These are phyloP conservation scores for Hirudinaria manillensis DNA, from an alignment of 2,888 invertebrate genomes.

Conservation along the genomic window DNA sequence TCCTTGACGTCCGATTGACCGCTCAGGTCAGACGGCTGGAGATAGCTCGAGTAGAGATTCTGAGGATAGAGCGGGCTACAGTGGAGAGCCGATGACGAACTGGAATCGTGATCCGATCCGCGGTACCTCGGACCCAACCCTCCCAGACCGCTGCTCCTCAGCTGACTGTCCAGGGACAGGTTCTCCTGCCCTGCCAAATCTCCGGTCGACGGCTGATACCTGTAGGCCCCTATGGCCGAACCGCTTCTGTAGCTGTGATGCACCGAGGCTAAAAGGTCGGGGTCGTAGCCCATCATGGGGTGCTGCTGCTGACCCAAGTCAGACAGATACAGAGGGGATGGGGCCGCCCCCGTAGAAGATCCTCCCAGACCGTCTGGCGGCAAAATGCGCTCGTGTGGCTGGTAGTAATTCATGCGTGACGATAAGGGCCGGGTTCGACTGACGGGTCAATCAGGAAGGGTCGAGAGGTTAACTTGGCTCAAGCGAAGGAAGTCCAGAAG, in stretches of 20 bases:
- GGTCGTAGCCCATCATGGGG: slow-evolving; percentile 26
- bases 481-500: too few relatives aligned
- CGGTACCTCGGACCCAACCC: neutral
- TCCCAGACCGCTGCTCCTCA: neutral
- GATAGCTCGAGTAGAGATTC: slow-evolving; percentile 14
- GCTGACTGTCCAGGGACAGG: slow-evolving; percentile 3
- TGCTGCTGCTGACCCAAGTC: slow-evolving; percentile 28
- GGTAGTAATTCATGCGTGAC: slow-evolving; percentile 29
- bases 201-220: neutral
- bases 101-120: neutral
- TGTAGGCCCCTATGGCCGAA: neutral
- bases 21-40: slow-evolving; percentile 14
- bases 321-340: slow-evolving; percentile 12
- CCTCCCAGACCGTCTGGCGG: neutral
- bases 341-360: neutral
- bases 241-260: slow-evolving; percentile 24
- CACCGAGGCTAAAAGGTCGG: slow-evolving; percentile 21
- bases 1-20: slow-evolving; percentile 13
- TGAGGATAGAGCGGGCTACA: slow-evolving; percentile 3
- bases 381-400: slow-evolving; percentile 12
- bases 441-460: neutral
- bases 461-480: too few relatives aligned
- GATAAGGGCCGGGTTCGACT: neutral
- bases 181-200: slow-evolving; percentile 12
- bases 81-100: slow-evolving; percentile 2